A percentile compares a stretch with the other conserved stretches of the same genome.
These are phyloP conservation scores for Phthorimaea operculella DNA, from an alignment of 1,140 invertebrate genomes.

Conservation along the genomic window DNA sequence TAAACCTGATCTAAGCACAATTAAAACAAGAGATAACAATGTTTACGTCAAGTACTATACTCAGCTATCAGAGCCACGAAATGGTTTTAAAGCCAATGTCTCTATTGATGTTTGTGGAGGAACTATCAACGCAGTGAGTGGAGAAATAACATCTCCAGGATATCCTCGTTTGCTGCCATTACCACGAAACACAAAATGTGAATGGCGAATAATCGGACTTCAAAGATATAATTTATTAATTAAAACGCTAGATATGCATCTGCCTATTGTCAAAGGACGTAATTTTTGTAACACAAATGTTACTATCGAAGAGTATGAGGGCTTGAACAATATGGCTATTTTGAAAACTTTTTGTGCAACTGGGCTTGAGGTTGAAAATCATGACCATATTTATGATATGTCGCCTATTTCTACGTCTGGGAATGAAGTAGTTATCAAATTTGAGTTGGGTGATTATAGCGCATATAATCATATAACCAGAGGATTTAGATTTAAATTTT, in stretches of 20 bases:
- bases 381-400: background rate
- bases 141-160: conserved; percentile 69
- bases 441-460: conserved; percentile 65
- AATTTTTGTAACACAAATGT: conserved; percentile 42
- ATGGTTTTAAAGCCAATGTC: conserved; percentile 82
- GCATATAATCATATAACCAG: conserved; percentile 29
- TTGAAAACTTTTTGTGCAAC: conserved; percentile 4
- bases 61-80: conserved; percentile 72
- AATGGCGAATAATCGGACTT: conserved; percentile 70
- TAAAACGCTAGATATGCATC: conserved; percentile 40
- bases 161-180: conserved; percentile 67
- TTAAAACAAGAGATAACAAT: conserved; percentile 73
- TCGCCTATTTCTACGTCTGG: conserved; percentile 33
- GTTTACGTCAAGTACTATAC: conserved; percentile 81
- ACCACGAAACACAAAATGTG: conserved; percentile 67
- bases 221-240: conserved; percentile 64
- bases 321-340: conserved; percentile 30
- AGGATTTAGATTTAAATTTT: conserved; percentile 57
- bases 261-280: conserved; percentile 46
- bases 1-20: conserved; percentile 69
- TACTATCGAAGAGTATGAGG: conserved; percentile 35
- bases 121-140: conserved; percentile 59
- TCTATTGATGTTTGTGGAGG: conserved; percentile 71
- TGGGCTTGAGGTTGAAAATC: background rate
- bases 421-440: conserved; percentile 51